Percentiles rank a stretch among this genome's conserved stretches.
phyloP scores from a whole-genome alignment of 1,140 invertebrate genomes.

The Copidosoma floridanum region DNA sequence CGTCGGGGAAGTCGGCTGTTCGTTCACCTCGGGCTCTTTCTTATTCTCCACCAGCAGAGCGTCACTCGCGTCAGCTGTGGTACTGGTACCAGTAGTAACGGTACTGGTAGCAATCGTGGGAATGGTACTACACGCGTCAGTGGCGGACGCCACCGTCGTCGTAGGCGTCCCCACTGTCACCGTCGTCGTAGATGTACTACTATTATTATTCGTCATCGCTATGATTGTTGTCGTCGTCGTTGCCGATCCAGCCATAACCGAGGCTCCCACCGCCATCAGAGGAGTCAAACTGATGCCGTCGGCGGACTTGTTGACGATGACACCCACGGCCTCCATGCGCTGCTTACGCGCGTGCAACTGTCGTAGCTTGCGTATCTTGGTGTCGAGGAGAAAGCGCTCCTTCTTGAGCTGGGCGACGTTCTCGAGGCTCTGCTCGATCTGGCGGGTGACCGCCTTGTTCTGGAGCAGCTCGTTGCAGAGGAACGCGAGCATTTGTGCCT shows the following conservation, averaged over 20 bases:
- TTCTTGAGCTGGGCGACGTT: conserved; percentile 73
- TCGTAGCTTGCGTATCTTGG: conserved; percentile 79
- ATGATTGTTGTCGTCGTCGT: no score
- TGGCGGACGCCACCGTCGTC: no score
- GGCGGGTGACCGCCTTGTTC: conserved; percentile 82
- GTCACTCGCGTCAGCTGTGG: background rate
- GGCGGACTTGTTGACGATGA: conserved; percentile 52
- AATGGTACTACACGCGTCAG: no score
- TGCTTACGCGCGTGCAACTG: conserved; percentile 75
- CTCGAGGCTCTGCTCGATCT: conserved; percentile 76
- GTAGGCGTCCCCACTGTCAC: no score
- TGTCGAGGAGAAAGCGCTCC: conserved; percentile 81
- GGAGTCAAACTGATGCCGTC: no score
- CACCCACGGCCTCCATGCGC: conserved; percentile 67
- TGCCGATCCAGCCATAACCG: no score
- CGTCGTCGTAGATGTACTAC: no score
- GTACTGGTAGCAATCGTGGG: conserved; percentile 44
- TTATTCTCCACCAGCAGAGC: background rate
- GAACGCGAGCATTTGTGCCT: conserved; percentile 84
- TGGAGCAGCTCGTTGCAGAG: conserved; percentile 92
- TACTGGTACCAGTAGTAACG: conserved; percentile 22
- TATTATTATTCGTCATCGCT: no score
- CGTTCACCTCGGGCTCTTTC: conserved; percentile 12
- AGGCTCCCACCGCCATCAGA: no score
- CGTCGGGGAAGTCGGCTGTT: no score